Base-by-base conservation (phyloP, 2,797 vertebrate genomes). In the Pagetopsis macropterus region DNA sequence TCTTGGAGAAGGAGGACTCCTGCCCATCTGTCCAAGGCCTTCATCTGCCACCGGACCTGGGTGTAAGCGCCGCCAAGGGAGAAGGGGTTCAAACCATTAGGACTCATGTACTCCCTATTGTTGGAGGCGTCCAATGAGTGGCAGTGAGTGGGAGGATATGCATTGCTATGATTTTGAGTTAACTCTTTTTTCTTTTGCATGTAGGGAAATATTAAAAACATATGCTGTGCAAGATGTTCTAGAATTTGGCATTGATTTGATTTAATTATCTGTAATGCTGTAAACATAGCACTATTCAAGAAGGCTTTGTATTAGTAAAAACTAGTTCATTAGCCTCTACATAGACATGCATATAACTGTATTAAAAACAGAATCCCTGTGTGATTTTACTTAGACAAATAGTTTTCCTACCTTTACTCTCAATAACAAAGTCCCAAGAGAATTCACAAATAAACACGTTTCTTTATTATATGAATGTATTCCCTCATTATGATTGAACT, bases 401-500 rank as follows among this genome's bases (percentile, higher is more conserved):
- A 72, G 50, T 72, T 84, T 67, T 57, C 64, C 87, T 85, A 88
- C 86, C 75, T 91, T 86, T 84, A 51, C 67, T 77, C 70, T 64
- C 75, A 70, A 74, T 81, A 86, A 89, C 76, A 87, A 78, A 65
- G 64, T 83, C 91, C 83, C 82, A n/a, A 14, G 12, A 81, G 88
- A 74, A 51, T 87, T 79, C 45, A 73, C 83, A 86, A 81, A 90
- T 74, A 89, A 87, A 85, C 81, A 52, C 3, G 74, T 82, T 88
- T 86, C 72, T 81, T 82, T 84, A 74, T 88, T 49, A 75, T 88
- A 69, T 78, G 72, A 84, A 90, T 85, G 82, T 87, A 91, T 90
- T 91, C 84, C 51, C 83, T 91, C 87, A 92, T 92, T 92, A 89
- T 79, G 85, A 90, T 83, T 91, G 89, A 92, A 91, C 85, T 88